These are phyloP conservation scores for Agrypnus murinus DNA, from an alignment of 2,888 invertebrate species.

Conservation along the genomic window DNA sequence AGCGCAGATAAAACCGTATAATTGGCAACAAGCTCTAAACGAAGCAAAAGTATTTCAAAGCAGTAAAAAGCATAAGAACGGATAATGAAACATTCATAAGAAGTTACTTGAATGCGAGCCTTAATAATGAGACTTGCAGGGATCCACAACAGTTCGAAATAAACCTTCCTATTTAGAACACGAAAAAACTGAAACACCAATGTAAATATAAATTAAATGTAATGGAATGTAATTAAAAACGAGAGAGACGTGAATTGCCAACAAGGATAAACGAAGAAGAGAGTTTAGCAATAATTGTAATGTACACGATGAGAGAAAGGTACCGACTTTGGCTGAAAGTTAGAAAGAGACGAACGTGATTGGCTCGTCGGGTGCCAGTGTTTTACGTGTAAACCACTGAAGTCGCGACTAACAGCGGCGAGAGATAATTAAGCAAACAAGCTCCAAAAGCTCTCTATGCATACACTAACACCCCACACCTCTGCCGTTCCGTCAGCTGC, in stretches of 20 bases:
- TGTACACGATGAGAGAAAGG: conserved; percentile 46
- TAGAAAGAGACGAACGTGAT: conserved; percentile 52
- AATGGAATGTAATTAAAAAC: conserved; percentile 63
- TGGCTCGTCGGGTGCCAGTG: conserved; percentile 57
- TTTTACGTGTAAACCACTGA: conserved; percentile 57
- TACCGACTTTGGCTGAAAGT: neutral
- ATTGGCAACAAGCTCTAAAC: conserved; percentile 55
- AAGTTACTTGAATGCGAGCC: conserved; percentile 51
- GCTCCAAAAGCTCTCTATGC: conserved; percentile 59
- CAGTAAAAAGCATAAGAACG: conserved; percentile 54
- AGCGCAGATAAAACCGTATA: conserved; percentile 57
- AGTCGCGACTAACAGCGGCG: conserved; percentile 57
- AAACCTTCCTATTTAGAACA: conserved; percentile 52
- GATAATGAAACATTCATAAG: conserved; percentile 58
- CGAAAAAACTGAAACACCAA: conserved; percentile 58
- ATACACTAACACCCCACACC: conserved; percentile 56
- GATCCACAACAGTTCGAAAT: conserved; percentile 52
- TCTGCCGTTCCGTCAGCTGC: conserved; percentile 60
- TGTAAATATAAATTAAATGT: conserved; percentile 62
- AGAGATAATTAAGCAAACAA: conserved; percentile 62
- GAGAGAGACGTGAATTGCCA: conserved; percentile 54
- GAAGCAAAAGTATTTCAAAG: conserved; percentile 56
- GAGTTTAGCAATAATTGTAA: conserved; percentile 56
- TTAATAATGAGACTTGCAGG: conserved; percentile 56
- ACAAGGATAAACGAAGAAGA: conserved; percentile 50